phyloP scores from a whole-genome alignment of 2,113 vertebrate species.

The Ameiurus melas region DNA sequence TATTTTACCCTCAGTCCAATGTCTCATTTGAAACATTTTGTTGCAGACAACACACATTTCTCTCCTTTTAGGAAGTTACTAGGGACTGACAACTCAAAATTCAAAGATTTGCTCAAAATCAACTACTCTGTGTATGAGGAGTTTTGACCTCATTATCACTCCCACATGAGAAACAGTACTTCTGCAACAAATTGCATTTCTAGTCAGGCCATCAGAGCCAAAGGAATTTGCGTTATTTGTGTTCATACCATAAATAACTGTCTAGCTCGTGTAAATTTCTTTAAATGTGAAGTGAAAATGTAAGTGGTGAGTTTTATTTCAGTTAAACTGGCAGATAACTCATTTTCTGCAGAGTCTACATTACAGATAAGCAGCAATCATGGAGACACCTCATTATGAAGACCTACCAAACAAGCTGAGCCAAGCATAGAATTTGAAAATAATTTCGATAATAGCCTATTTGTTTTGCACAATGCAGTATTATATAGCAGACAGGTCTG shows the following conservation, averaged over 20 bases:
- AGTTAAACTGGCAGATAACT: constrained; percentile 18
- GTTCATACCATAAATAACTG: background rate
- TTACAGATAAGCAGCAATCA: constrained; percentile 40
- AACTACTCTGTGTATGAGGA: background rate
- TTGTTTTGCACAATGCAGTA: constrained; percentile 40
- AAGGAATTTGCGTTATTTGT: background rate
- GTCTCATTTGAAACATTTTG: background rate
- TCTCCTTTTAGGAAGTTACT: background rate
- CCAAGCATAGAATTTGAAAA: constrained; percentile 26
- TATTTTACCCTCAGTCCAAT: background rate
- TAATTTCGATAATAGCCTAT: constrained; percentile 37
- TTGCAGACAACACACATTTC: background rate
- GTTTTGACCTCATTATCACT: background rate
- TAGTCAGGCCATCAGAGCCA: background rate
- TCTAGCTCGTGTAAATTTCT: background rate
- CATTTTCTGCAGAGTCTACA: constrained; percentile 7
- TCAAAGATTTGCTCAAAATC: background rate
- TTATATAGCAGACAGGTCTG: constrained; percentile 23
- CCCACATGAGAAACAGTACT: background rate
- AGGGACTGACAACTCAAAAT: background rate
- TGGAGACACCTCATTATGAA: constrained; percentile 28
- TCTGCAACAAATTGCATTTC: background rate
- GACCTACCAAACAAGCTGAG: constrained; percentile 25
- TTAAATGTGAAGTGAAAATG: constrained; percentile 5
- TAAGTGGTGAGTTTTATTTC: background rate